Base-by-base conservation (phyloP, 2,113 vertebrate genomes). In the Fregetta grallaria region DNA sequence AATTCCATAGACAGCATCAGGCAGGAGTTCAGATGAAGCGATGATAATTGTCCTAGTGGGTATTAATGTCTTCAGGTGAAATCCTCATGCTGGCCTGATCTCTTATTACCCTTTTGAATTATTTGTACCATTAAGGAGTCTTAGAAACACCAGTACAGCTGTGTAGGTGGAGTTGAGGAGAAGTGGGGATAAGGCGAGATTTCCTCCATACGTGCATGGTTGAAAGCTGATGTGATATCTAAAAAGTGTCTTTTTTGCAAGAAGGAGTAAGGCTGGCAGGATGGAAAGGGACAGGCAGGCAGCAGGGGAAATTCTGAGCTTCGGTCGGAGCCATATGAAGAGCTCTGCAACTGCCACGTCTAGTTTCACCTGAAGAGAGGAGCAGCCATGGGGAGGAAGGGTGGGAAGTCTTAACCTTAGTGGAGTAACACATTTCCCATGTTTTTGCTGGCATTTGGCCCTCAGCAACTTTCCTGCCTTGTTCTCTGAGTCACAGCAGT, bases 391-490 rank as follows among this genome's bases (percentile, higher is more conserved):
- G 8, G 25, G 38, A 92, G 12, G 22, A 45, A 88, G 20, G 29
- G 4, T 67, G 65, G 25, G 56, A 76, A 84, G 10, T 84, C 59
- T 78, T 71, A 75, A 50, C 5, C 0, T 58, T n/a, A 53, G 16
- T 5, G 17, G 42, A 92, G 21, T 52, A 90, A 68, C 40, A 52
- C 11, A 71, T 92, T 93, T 94, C 67, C 50, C 76, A 56, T 92
- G 34, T 81, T 93, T 96, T 87, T 96, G 45, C 92, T 96, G 92
- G 92, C 92, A 92, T 89, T 84, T 87, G 76, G 68, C 88, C 88
- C 61, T 86, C 5, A 1, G 62, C 52, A 89, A 29, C 79, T 95
- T 96, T 91, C 83, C 92, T 89, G 83, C 29, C 68, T 81, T 29
- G 47, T 61, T 79, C 40, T 72, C 61, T 89, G 83, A 90, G 79